A percentile compares a stretch with the other conserved stretches of the same genome.
These are phyloP conservation scores for Eleutherodactylus coqui DNA, from an alignment of 2,797 vertebrate species.

Conservation along the genomic window DNA sequence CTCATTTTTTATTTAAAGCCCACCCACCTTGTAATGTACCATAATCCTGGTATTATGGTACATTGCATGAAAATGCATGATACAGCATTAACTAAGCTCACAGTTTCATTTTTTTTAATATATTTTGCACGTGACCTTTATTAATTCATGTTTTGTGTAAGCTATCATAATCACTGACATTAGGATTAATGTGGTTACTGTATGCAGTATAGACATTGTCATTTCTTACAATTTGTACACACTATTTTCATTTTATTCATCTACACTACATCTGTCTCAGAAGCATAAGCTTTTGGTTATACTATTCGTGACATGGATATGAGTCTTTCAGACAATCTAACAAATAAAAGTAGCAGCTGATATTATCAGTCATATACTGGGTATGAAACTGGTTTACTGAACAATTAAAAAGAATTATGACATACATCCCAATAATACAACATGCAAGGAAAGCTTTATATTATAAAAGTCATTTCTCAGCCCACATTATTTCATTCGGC, in stretches of 20 bases:
- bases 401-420: constrained; percentile 8
- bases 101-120: too few relatives aligned
- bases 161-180: too few relatives aligned
- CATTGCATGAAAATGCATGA: too few relatives aligned
- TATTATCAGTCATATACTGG: background rate
- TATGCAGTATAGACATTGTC: background rate
- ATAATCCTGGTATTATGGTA: too few relatives aligned
- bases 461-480: background rate
- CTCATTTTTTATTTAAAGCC: too few relatives aligned
- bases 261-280: background rate
- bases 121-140: too few relatives aligned
- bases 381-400: background rate
- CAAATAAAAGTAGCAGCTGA: background rate
- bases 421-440: background rate
- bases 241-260: background rate
- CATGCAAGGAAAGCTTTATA: background rate
- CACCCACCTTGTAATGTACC: too few relatives aligned
- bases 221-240: background rate
- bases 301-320: background rate
- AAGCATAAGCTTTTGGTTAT: background rate
- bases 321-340: background rate
- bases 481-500: background rate
- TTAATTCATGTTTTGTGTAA: too few relatives aligned
- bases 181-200: background rate
- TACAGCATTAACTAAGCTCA: too few relatives aligned